phyloP scores from a whole-genome alignment of 2,888 invertebrate species.

The Myopa tessellatipennis region DNA sequence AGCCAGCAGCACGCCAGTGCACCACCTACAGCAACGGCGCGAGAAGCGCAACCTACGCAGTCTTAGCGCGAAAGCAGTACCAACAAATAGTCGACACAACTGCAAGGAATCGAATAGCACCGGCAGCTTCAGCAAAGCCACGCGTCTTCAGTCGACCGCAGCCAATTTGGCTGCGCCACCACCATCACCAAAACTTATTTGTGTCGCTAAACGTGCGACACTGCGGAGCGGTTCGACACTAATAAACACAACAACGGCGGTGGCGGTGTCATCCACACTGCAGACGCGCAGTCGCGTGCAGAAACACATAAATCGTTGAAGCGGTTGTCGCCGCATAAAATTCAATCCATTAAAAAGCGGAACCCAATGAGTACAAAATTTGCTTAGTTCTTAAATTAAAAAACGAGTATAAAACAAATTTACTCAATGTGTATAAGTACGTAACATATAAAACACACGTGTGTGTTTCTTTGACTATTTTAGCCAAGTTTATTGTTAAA shows the following conservation, averaged over 20 bases:
- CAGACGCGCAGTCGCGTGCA: conserved; percentile 44
- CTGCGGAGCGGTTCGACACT: conserved; percentile 51
- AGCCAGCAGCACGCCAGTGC: not conserved
- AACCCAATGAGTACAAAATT: conserved; percentile 36
- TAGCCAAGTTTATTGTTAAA: not conserved
- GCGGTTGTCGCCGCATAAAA: not conserved
- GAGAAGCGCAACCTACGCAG: conserved; percentile 49
- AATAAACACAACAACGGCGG: conserved; percentile 14
- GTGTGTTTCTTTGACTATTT: not conserved
- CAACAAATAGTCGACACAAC: conserved; percentile 38
- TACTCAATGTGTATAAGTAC: not conserved
- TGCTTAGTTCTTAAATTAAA: conserved; percentile 15
- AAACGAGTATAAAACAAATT: not conserved
- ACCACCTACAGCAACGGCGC: conserved; percentile 14
- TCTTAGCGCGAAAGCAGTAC: conserved; percentile 43
- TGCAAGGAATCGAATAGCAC: conserved; percentile 39
- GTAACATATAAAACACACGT: not conserved
- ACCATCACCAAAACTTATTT: conserved; percentile 61
- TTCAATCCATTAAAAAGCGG: conserved; percentile 10
- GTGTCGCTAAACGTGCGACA: conserved; percentile 52
- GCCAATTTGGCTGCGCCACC: conserved; percentile 55
- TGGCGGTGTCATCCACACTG: conserved; percentile 22
- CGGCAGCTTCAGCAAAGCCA: conserved; percentile 54
- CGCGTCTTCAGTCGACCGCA: conserved; percentile 54
- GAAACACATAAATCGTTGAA: conserved; percentile 21